A percentile compares a stretch with the other conserved stretches of the same genome.
Conservation (phyloP, 2,113 vertebrate genomes). For the Myrmecophaga tridactyla region DNA sequence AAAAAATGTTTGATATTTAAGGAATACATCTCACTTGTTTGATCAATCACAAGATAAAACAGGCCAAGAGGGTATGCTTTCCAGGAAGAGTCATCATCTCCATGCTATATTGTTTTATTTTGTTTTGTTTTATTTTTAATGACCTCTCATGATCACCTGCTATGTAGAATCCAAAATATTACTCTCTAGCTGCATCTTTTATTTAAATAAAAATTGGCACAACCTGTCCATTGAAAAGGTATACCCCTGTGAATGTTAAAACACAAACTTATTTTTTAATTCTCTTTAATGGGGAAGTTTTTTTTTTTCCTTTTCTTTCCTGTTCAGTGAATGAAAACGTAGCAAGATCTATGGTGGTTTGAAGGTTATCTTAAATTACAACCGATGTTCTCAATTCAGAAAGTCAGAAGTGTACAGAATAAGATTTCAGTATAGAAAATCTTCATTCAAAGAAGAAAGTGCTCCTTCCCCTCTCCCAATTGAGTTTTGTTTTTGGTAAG, state of each 20-base stretch:
- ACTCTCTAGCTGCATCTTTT: neutral
- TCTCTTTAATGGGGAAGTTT: neutral
- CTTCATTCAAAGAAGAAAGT: neutral
- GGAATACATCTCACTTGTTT: neutral
- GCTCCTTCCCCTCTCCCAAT: no score
- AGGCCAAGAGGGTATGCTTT: neutral
- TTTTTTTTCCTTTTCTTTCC: neutral
- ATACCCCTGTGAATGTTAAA: neutral
- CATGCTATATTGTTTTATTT: neutral
- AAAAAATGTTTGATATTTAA: neutral
- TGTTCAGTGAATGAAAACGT: neutral
- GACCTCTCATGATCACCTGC: neutral
- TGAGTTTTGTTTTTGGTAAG: no score
- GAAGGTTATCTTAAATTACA: neutral
- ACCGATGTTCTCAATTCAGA: neutral
- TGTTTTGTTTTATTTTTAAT: neutral
- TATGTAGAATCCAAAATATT: neutral
- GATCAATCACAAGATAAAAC: neutral
- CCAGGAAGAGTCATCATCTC: neutral
- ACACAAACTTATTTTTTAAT: neutral
- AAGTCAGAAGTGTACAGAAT: neutral
- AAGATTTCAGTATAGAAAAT: slow-evolving; percentile 13
- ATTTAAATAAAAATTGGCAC: neutral
- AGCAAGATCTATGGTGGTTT: neutral
- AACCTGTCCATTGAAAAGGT: neutral